phyloP scores from a whole-genome alignment of 2,888 invertebrate species.

The Argyra leucocephala region DNA sequence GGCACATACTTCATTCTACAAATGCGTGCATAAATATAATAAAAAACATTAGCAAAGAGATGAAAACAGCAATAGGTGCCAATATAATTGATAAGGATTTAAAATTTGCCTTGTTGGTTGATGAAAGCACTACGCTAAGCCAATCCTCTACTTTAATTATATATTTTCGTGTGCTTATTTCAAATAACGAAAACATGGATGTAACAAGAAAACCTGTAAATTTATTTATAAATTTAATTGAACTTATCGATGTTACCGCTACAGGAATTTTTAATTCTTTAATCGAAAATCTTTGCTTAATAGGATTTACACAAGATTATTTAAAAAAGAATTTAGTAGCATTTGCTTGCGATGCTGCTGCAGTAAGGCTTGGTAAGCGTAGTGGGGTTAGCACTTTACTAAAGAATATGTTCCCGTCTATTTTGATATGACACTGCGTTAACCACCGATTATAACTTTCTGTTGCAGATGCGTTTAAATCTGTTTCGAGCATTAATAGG shows the following conservation, averaged over 20 bases:
- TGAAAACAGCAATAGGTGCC: neutral
- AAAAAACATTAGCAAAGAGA: conserved; percentile 4
- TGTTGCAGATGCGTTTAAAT: no score
- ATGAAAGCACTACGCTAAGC: no score
- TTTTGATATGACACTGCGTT: no score
- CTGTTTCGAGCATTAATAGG: no score
- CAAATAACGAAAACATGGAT: conserved; percentile 9
- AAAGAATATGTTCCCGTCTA: conserved; percentile 10
- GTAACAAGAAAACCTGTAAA: conserved; percentile 10
- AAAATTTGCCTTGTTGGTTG: no score
- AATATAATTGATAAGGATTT: no score
- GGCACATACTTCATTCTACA: conserved; percentile 11
- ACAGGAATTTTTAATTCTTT: conserved; percentile 11
- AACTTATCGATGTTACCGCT: conserved; percentile 11
- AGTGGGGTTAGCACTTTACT: conserved; percentile 10
- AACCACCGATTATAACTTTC: no score
- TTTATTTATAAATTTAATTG: conserved; percentile 11
- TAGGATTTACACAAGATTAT: conserved; percentile 9
- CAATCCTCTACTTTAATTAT: no score
- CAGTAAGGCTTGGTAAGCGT: conserved; percentile 9
- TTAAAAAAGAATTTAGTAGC: no score
- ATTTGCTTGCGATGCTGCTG: conserved; percentile 10
- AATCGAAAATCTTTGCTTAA: conserved; percentile 10
- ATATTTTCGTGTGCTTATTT: no score
- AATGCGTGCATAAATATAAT: conserved; percentile 9